Base-by-base conservation (phyloP, 2,888 invertebrate genomes). In the Ormyrus pomaceus region DNA sequence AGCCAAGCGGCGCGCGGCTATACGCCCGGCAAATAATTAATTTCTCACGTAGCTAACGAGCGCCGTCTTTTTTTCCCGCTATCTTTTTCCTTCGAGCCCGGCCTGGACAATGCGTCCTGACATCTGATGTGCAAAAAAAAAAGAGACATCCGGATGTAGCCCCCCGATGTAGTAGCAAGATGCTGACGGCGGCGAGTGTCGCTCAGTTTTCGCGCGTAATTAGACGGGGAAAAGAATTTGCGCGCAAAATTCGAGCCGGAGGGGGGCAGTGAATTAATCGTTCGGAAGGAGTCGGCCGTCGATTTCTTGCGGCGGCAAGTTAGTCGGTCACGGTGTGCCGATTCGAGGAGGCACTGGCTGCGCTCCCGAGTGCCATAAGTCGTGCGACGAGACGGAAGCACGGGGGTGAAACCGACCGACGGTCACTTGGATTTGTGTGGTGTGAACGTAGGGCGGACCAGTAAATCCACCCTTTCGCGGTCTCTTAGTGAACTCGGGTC, bases 401-500 rank as follows among this genome's bases (percentile, higher is more conserved):
- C 74, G 83, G 81, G 83, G 83, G 83, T 82, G 86, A 84, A 85
- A 85, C 84, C 83, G 84, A 84, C 85, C 84, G 86, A 87, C 89
- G 89, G 90, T 90, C 90, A 90, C 90, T 89, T 89, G 88, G 86
- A 90, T 90, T 90, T 90, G 90, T 90, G 90, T 89, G 88, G 89
- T 90, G 90, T 88, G 88, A 90, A 90, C 88, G 88, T 86, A 84
- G 86, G 86, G 86, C 87, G 88, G 87, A 89, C 89, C 87, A 88
- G 89, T 90, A 90, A 90, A 90, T 90, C 89, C 89, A 87, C 88
- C 89, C 89, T 88, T 89, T 88, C 88, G 87, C 86, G 87, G 88
- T 88, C 90, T 89, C 88, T 88, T 88, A 87, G 88, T 85, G 87
- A 89, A 89, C 89, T 90, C 87, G 82, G 87, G 87, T 87, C 90